Evolutionary conservation across 2,888 invertebrate genomes (phyloP), one percentile per base, ranked within the genome.

Genomic region (Amiota minor): DNA sequence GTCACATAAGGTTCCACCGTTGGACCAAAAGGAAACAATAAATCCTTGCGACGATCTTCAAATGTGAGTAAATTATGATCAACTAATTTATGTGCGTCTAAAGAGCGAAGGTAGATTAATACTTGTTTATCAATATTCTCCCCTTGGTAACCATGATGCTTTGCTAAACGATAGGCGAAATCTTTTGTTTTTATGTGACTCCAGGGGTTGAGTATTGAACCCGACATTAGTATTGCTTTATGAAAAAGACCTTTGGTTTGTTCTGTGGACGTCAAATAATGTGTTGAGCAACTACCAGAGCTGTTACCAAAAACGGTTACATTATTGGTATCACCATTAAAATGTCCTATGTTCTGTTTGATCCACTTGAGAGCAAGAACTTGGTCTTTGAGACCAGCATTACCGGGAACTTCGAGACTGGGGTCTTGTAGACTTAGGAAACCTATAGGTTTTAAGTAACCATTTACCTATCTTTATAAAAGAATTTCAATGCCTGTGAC

Each of bases 301-400:
- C 91, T 91, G 74, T 91, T 90, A 0, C 92, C 91, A 77, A 91
- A 91, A 9, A 92, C 80, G 0, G 91, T 91, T 16, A 89, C 91
- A 76, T 92, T 92, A 11, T 90, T 81, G 0, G 88, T 84, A 82
- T 92, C 91, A 0, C 92, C 92, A 71, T 90, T 90, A 71, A 92
- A 92, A 64, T 87, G 76, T 1, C 79, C 67, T 53, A 91, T 90
- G 72, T 92, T 90, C 49, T 88, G 81, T 72, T 91, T 90, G 0
- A 91, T 87, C 91, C 91, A 92, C 80, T 89, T 89, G 16, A 92
- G 79, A 0, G 91, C 91, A 77, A 91, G 75, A 0, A 91, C 87
- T 85, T 91, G 90, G 82, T 92, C 92, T 83, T 91, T 91, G 0
- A 92, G 84, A 0, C 90, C 91, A 1, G 91, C 91, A 83, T 92